phyloP scores from a whole-genome alignment of 2,888 invertebrate species.

The Stenoptilia bipunctidactyla region DNA sequence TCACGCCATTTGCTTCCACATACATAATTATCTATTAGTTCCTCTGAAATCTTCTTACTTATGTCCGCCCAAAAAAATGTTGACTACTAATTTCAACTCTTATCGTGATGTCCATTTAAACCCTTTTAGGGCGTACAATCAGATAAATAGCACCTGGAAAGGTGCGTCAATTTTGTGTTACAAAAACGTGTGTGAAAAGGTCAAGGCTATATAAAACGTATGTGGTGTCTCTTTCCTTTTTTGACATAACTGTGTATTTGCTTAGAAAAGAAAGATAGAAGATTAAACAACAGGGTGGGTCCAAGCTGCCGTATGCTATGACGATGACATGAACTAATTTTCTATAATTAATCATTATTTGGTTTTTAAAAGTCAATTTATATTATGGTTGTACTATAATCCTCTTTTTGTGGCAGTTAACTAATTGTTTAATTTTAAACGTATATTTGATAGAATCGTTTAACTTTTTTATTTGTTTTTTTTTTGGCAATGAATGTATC shows the following conservation, averaged over 20 bases:
- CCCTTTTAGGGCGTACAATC: constrained; percentile 54
- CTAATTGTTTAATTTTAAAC: too few species aligned
- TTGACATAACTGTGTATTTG: too few species aligned
- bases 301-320: constrained; percentile 29
- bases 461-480: too few species aligned
- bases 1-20: neutral
- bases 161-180: constrained; percentile 10
- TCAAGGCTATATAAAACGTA: neutral
- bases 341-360: constrained; percentile 64
- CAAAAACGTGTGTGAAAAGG: neutral
- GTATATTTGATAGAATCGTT: too few species aligned
- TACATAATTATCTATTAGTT: neutral
- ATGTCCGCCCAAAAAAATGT: neutral
- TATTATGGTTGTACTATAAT: neutral
- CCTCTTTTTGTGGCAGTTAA: constrained; percentile 7
- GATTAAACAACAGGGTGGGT: constrained; percentile 47
- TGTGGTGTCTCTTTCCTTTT: neutral
- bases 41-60: neutral
- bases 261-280: neutral
- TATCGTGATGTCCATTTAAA: constrained; percentile 38
- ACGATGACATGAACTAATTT: constrained; percentile 61
- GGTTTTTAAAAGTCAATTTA: constrained; percentile 16
- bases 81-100: constrained; percentile 21
- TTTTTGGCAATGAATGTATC: neutral
- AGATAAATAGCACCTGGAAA: constrained; percentile 62